Conservation (phyloP, 2,797 vertebrate species). For the Acanthurus tractus region DNA sequence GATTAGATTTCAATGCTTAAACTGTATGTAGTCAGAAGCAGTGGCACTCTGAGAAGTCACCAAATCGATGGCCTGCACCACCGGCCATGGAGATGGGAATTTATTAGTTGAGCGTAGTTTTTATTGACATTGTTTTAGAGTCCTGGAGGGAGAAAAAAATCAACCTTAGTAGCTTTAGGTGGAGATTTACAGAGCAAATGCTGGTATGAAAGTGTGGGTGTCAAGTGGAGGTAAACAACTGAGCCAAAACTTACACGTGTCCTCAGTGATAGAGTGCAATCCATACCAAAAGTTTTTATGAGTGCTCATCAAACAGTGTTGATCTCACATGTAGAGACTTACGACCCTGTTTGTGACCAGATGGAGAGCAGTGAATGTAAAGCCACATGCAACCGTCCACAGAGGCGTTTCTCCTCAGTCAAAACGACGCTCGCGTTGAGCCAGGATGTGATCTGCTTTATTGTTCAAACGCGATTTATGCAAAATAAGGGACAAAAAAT, state of each 20-base stretch:
- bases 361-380: conserved; percentile 28
- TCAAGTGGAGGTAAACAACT: conserved; percentile 35
- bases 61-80: conserved; percentile 39
- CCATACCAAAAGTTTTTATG: conserved; percentile 15
- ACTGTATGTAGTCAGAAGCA: conserved; percentile 46
- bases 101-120: conserved; percentile 35
- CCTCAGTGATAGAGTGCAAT: conserved; percentile 14
- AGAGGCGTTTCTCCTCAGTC: neutral
- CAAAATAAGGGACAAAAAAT: neutral
- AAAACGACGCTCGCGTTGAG: neutral
- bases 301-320: conserved; percentile 3
- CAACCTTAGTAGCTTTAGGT: neutral
- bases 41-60: conserved; percentile 38
- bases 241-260: conserved; percentile 7
- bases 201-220: conserved; percentile 16
- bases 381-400: conserved; percentile 3
- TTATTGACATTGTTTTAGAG: conserved; percentile 51
- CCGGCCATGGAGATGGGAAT: conserved; percentile 23
- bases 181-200: conserved; percentile 6
- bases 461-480: neutral
- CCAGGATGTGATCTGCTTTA: conserved; percentile 2
- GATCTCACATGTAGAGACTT: conserved; percentile 17
- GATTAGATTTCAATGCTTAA: conserved; percentile 69
- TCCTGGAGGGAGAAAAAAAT: conserved; percentile 24
- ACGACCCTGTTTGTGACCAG: conserved; percentile 13